Conservation (phyloP, 1,140 invertebrate species). For the Drosophila mojavensis region DNA sequence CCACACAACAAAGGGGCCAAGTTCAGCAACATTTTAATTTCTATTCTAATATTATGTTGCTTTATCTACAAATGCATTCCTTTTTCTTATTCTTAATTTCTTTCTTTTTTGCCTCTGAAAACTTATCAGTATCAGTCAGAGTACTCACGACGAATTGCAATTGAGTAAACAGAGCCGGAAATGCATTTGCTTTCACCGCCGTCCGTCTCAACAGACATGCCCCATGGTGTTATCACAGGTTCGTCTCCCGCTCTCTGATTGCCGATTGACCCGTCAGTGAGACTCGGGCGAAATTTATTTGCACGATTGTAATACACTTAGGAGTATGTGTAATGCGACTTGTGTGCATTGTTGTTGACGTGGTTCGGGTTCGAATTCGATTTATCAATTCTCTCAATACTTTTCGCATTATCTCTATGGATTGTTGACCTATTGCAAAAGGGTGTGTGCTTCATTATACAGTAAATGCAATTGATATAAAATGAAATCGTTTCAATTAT, state of each 20-base stretch:
- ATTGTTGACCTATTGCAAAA: slow-evolving; percentile 25
- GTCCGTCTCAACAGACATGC: slow-evolving; percentile 23
- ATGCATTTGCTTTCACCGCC: slow-evolving; percentile 77
- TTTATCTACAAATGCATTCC: slow-evolving; percentile 51
- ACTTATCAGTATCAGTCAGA: slow-evolving; percentile 52
- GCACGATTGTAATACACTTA: slow-evolving; percentile 35
- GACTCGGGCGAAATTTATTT: slow-evolving; percentile 38
- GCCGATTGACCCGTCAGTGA: slow-evolving; percentile 8
- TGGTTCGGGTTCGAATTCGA: slow-evolving; percentile 10
- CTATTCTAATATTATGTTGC: slow-evolving; percentile 37
- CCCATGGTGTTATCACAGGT: slow-evolving; percentile 53
- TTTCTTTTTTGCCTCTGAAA: neutral
- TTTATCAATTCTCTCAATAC: slow-evolving; percentile 3
- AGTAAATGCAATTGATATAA: neutral
- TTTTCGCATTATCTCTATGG: slow-evolving; percentile 21
- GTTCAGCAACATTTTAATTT: slow-evolving; percentile 74
- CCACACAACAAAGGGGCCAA: slow-evolving; percentile 59
- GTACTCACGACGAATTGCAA: slow-evolving; percentile 59
- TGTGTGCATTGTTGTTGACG: neutral
- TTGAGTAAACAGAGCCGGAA: slow-evolving; percentile 76
- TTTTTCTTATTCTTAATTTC: neutral
- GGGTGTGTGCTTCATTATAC: neutral
- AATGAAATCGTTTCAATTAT: too few species aligned
- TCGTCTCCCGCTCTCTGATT: slow-evolving; percentile 18
- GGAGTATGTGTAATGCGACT: slow-evolving; percentile 13